Evolutionary conservation across 2,888 invertebrate species (phyloP).

Genomic region (Cheilosia variabilis): DNA sequence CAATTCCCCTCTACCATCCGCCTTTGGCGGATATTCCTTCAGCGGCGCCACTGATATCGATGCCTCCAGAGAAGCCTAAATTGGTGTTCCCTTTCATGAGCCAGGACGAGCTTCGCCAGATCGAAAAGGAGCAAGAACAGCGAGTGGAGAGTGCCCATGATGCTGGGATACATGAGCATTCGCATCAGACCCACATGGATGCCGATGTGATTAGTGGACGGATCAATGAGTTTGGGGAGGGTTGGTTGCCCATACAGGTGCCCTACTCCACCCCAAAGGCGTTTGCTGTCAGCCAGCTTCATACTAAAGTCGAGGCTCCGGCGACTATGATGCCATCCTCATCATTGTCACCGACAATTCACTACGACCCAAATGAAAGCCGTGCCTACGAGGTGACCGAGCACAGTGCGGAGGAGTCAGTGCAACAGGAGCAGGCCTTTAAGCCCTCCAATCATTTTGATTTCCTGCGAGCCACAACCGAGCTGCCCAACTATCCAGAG

Average conservation of each 20-base stretch:
- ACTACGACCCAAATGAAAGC: constrained; percentile 34
- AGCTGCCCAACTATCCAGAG: constrained; percentile 81
- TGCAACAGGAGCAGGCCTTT: constrained; percentile 27
- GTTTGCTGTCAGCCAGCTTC: constrained; percentile 78
- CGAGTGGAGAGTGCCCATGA: constrained; percentile 79
- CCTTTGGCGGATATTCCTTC: constrained; percentile 16
- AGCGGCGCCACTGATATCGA: constrained; percentile 15
- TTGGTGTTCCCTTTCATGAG: constrained; percentile 71
- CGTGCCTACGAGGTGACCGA: constrained; percentile 81
- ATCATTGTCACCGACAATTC: background rate
- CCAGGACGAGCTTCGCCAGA: constrained; percentile 77
- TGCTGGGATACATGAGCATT: constrained; percentile 43
- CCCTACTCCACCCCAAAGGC: constrained; percentile 77
- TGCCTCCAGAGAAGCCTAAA: constrained; percentile 51
- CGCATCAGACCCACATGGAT: constrained; percentile 77
- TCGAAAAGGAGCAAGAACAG: constrained; percentile 81
- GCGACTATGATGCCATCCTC: background rate
- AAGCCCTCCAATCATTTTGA: constrained; percentile 48
- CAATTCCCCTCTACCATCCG: constrained; percentile 76
- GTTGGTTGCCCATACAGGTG: constrained; percentile 80
- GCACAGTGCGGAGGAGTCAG: constrained; percentile 78
- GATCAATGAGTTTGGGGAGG: constrained; percentile 80
- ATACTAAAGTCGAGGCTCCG: constrained; percentile 77
- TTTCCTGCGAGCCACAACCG: constrained; percentile 76
- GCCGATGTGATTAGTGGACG: constrained; percentile 78